Conservation (phyloP, 2,888 invertebrate genomes). For the Patella depressa region DNA sequence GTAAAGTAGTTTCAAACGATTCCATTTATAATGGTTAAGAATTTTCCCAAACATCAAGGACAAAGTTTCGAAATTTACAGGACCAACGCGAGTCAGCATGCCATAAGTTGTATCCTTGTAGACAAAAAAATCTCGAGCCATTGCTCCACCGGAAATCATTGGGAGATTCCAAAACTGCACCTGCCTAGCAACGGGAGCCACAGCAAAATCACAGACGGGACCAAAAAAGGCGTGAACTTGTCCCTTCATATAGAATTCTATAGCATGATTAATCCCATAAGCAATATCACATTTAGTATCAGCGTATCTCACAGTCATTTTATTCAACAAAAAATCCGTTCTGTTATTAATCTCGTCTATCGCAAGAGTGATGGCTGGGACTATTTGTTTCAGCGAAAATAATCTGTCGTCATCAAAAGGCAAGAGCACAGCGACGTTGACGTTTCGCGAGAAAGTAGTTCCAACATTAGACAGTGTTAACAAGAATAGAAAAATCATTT, state of each 20-base stretch:
- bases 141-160: slow-evolving; percentile 79
- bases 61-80: slow-evolving; percentile 46
- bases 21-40: slow-evolving; percentile 29
- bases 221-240: slow-evolving; percentile 61
- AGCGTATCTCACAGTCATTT: slow-evolving; percentile 42
- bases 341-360: slow-evolving; percentile 40
- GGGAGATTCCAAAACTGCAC: slow-evolving; percentile 84
- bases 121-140: slow-evolving; percentile 53
- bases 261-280: slow-evolving; percentile 53
- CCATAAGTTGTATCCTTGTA: slow-evolving; percentile 75
- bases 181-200: slow-evolving; percentile 89
- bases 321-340: slow-evolving; percentile 16
- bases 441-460: not conserved
- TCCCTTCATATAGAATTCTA: slow-evolving; percentile 49
- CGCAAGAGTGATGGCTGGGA: slow-evolving; percentile 64
- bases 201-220: slow-evolving; percentile 75
- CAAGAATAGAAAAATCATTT: too few species aligned
- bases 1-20: slow-evolving; percentile 77
- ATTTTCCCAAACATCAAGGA: slow-evolving; percentile 27
- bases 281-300: slow-evolving; percentile 53
- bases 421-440: slow-evolving; percentile 52
- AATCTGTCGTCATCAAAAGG: slow-evolving; percentile 44
- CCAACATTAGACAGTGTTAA: too few species aligned
- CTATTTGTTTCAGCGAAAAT: slow-evolving; percentile 51
- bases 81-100: slow-evolving; percentile 77